These are phyloP conservation scores for Propithecus deckenii DNA, from an alignment of 2,797 vertebrate species.

Conservation along the genomic window DNA sequence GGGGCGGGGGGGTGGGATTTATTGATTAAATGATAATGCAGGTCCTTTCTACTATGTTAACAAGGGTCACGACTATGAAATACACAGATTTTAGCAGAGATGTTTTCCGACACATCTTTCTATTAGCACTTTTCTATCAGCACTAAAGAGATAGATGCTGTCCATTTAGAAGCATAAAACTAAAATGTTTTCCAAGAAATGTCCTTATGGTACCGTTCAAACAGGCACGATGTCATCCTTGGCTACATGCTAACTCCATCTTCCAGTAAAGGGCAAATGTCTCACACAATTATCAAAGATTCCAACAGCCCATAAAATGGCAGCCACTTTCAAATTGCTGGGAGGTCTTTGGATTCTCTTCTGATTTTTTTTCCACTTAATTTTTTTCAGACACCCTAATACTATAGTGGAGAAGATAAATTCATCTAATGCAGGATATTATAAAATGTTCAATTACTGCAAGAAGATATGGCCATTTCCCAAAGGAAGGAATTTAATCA, in stretches of 20 bases:
- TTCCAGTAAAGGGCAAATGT: slow-evolving; percentile 67
- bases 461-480: slow-evolving; percentile 52
- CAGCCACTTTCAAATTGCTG: slow-evolving; percentile 66
- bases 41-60: background rate
- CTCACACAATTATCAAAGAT: slow-evolving; percentile 71
- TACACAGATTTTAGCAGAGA: slow-evolving; percentile 6
- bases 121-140: slow-evolving; percentile 19
- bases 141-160: slow-evolving; percentile 24
- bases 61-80: background rate
- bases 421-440: slow-evolving; percentile 47
- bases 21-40: slow-evolving; percentile 1
- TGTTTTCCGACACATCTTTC: background rate
- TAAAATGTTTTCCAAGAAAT: slow-evolving; percentile 66
- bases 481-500: slow-evolving; percentile 50
- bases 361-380: slow-evolving; percentile 59
- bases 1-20: background rate
- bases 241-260: slow-evolving; percentile 64
- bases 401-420: slow-evolving; percentile 24
- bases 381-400: slow-evolving; percentile 53
- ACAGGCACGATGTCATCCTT: background rate
- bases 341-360: slow-evolving; percentile 44
- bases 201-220: slow-evolving; percentile 57
- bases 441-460: slow-evolving; percentile 61
- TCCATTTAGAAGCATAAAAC: slow-evolving; percentile 63
- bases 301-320: slow-evolving; percentile 65